These are phyloP conservation scores for Cotesia vestalis DNA, from an alignment of 1,140 invertebrate species.

Conservation along the genomic window DNA sequence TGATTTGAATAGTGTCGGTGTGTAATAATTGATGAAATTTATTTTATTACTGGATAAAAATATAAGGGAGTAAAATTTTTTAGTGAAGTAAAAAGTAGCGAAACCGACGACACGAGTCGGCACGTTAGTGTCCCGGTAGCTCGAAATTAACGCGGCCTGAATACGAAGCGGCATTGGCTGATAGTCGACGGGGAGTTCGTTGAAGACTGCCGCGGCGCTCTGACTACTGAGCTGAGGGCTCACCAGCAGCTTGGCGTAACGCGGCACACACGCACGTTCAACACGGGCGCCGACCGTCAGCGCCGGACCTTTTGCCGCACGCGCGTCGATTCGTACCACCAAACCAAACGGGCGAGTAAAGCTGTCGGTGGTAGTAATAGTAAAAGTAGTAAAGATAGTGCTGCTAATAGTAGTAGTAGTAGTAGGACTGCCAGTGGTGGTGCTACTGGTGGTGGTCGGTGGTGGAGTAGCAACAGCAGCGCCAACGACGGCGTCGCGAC, in stretches of 20 bases:
- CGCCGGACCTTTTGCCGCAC: conserved; percentile 35
- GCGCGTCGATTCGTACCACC: conserved; percentile 27
- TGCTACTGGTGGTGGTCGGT: conserved; percentile 1
- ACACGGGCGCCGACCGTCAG: conserved; percentile 38
- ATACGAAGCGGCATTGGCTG: conserved; percentile 37
- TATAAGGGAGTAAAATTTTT: no score
- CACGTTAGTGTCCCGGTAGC: conserved; percentile 28
- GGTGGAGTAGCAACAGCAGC: conserved; percentile 24
- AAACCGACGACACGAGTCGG: conserved; percentile 20
- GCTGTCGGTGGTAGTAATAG: not conserved
- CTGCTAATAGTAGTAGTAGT: not conserved
- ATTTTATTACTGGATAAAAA: no score
- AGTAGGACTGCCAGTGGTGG: conserved; percentile 10
- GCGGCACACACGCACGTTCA: conserved; percentile 33
- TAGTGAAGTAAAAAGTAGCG: no score
- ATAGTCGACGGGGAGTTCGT: conserved; percentile 43
- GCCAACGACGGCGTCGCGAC: conserved; percentile 37
- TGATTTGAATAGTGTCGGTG: no score
- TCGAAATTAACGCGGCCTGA: conserved; percentile 20
- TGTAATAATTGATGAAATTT: no score
- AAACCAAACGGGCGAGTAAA: conserved; percentile 17
- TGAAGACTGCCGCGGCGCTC: conserved; percentile 43
- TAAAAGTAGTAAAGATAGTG: no score
- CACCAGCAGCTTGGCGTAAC: conserved; percentile 36
- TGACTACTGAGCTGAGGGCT: conserved; percentile 42